Base-by-base conservation (phyloP, 1,140 invertebrate genomes). In the Drosophila burlai region DNA sequence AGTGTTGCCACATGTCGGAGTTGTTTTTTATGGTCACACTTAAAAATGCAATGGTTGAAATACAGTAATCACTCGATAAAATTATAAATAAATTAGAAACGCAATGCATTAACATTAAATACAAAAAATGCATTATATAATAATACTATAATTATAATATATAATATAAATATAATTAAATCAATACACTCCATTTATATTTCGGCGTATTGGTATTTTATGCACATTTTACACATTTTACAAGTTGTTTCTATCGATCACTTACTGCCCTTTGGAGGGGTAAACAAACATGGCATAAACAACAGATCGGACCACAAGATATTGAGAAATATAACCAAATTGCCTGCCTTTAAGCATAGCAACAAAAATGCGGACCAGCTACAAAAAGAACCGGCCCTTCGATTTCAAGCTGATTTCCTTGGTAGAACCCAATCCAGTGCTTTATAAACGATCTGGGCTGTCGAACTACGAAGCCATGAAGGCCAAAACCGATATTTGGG, bases 391-490 rank as follows among this genome's bases (percentile, higher is more conserved):
- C 59, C 82, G 91, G 11, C 87, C 91, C 5, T 92, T 92, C 45
- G 91, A 92, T 52, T 92, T 92, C n/a, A 92, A 92, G 47, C 60
- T 92, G 3, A 92, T 92, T 49, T 78, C 87, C 36, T 50, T 89
- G 13, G 91, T 92, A 3, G 81, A 92, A 47, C 91, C 91, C 0
- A 69, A 92, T 65, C 64, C 73, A 3, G 71, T 92, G 31, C 61
- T 92, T 3, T 92, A 92, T 45, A 80, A 80, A 38, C 67, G 87
- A 18, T 62, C 82, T 1, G 91, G 91, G 2, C 69, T 92, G 9
- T 86, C 91, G 0, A 89, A 84, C 13, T 92, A 91, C 36, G 86
- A 92, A 21, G 69, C 74, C n/a, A 91, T 92, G 91, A 92, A 92
- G 55, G 68, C 78, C 4, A 92, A 92, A 61, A 79, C 85, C 2